Evolutionary conservation across 2,888 invertebrate species (phyloP).

Genomic region (Nezara viridula): DNA sequence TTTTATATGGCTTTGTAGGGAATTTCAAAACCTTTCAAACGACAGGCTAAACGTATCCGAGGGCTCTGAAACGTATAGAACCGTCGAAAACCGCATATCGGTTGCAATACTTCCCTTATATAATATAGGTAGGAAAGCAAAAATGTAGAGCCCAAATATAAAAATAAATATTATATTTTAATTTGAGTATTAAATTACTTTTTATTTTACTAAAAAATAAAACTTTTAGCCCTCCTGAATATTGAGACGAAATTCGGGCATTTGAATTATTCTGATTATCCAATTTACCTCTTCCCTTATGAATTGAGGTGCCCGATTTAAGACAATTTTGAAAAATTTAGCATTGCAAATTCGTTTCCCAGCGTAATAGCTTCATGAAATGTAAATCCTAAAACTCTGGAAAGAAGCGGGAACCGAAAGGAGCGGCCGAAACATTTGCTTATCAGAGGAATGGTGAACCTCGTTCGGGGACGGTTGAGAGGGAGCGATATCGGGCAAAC

Average conservation of each 20-base stretch:
- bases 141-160: background rate
- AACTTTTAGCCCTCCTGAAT: background rate
- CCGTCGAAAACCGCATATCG: no score
- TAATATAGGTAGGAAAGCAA: no score
- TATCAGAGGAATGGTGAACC: background rate
- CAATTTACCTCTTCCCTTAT: slow-evolving; percentile 7
- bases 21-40: no score
- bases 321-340: slow-evolving; percentile 2
- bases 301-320: background rate
- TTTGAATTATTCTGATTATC: background rate
- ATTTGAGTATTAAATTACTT: background rate
- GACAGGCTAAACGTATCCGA: no score
- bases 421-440: slow-evolving; percentile 5
- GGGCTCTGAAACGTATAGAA: no score
- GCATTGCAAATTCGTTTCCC: background rate
- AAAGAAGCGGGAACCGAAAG: background rate
- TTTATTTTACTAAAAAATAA: background rate
- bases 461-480: background rate
- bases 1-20: no score
- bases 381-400: background rate
- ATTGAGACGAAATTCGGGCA: background rate
- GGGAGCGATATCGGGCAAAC: background rate
- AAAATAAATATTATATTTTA: background rate
- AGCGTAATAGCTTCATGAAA: slow-evolving; percentile 12
- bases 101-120: no score